Evolutionary conservation across 2,888 invertebrate species (phyloP), one percentile per base, ranked within the genome.

Genomic region (Eremobia ochroleuca): DNA sequence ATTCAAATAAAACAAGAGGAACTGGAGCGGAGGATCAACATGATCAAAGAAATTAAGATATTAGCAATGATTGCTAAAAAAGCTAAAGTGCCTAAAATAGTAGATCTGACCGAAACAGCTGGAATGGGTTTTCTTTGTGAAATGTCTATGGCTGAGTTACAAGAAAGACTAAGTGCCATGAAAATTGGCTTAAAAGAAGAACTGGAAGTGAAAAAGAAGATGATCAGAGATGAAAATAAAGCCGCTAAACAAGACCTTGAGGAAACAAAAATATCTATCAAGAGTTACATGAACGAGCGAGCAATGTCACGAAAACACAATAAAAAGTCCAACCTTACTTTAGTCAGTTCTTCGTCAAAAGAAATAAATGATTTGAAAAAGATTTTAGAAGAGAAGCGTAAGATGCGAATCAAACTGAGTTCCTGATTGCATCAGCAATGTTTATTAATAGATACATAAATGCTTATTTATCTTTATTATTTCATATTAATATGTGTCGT

Each of bases 61-160:
- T 92, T 97, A 74, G 91, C 95, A 61, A 85, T 95, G 55, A 94
- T 97, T 64, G 97, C 97, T 3, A 96, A 95, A 81, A 97, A 97
- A 92, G 94, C 97, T 0, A 97, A 92, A 89, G 89, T 94, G 34
- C 96, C 95, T 6, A 97, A 96, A 92, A 96, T 97, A 69, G 96
- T 97, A 83, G 97, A 98, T 91, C 95, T 97, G 1, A 97, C 97
- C 1, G 97, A 97, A 92, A 95, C 97, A 28, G 94, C 97, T 46
- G 97, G 97, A 61, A 87, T 97, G 28, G 97, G 97, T 1, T 93
- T 97, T 21, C 88, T 98, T 43, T 97, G 97, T 91, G 97, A 98
- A 94, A 98, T 98, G 97, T 97, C 97, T 1, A 95, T 97, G 68
- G 97, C 97, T 13, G 97, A 98, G 92, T 90, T 98, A 69, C 97